Evolutionary conservation across 2,113 vertebrate genomes (phyloP), one percentile per base, ranked within the genome.

Genomic region (Notarius quadriscutis): DNA sequence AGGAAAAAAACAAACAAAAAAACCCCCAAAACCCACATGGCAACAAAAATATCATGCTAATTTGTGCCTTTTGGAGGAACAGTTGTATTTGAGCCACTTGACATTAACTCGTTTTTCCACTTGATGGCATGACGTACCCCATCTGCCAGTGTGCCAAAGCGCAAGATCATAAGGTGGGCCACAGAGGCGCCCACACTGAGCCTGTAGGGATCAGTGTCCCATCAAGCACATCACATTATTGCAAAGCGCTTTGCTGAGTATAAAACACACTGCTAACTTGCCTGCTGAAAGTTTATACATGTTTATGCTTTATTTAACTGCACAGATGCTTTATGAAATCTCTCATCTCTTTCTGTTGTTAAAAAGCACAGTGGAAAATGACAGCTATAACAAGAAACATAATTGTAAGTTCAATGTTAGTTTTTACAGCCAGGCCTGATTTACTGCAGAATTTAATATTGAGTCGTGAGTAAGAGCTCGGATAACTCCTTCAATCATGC

Each of bases 41-140:
- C 34, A 62, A 77, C 2, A 67, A 50, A 81, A 62, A 75, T 55
- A 10, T 55, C 58, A 63, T 88, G 55, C 75, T 8, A 15, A 48
- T 20, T 79, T 51, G 30, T 63, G 41, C 22, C 9, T 48, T 62
- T 57, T 84, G 50, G 50, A 71, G 53, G 62, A 69, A 83, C 88
- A 84, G 81, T 89, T 86, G 84, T 75, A 65, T 83, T 89, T 77
- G n/a, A 79, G 50, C 65, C 87, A 83, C 75, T 88, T 91, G 82
- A 85, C 75, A 88, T 93, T 84, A 67, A 81, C 90, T 92, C 88
- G 87, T 92, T 95, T 81, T 95, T 95, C 93, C 94, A 94, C 93
- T 93, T 95, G 93, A 94, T 93, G 94, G 93, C 92, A 91, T 86
- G 92, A 91, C 93, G 93, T 94, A 91, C 84, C 86, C 93, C 93